phyloP scores from a whole-genome alignment of 2,113 vertebrate species.

The Ginglymostoma cirratum region DNA sequence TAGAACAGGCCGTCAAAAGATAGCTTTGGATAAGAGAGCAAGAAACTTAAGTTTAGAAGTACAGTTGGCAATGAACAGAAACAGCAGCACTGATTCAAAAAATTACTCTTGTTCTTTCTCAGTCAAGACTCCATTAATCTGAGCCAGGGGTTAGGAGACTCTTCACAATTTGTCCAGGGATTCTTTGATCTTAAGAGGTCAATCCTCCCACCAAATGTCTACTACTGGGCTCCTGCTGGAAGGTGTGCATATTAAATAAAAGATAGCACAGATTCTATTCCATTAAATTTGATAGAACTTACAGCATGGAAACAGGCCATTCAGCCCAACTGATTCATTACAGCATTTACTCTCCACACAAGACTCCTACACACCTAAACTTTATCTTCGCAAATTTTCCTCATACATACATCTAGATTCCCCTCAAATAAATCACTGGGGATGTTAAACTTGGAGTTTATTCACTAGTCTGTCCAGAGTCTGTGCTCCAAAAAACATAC shows the following conservation, averaged over 20 bases:
- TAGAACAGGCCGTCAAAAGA: too few species aligned
- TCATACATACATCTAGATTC: background rate
- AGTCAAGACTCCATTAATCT: background rate
- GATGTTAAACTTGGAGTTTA: background rate
- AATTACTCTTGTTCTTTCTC: background rate
- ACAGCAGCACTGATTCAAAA: background rate
- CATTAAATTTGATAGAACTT: background rate
- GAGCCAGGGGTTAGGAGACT: background rate
- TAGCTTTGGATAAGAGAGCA: background rate
- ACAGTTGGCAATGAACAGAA: background rate
- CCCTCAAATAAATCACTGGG: background rate
- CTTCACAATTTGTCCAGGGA: background rate
- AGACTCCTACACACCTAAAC: background rate
- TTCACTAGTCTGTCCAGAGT: background rate
- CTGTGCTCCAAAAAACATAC: background rate
- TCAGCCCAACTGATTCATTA: background rate
- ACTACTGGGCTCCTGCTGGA: background rate
- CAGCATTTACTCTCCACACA: background rate
- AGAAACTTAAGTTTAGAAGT: background rate
- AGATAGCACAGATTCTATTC: background rate
- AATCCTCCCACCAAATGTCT: background rate
- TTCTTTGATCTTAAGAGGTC: background rate
- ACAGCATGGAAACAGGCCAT: background rate
- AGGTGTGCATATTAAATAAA: background rate
- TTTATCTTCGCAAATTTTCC: background rate